Base-by-base conservation (phyloP, 1,140 invertebrate species). In the Oscheius sp. region DNA sequence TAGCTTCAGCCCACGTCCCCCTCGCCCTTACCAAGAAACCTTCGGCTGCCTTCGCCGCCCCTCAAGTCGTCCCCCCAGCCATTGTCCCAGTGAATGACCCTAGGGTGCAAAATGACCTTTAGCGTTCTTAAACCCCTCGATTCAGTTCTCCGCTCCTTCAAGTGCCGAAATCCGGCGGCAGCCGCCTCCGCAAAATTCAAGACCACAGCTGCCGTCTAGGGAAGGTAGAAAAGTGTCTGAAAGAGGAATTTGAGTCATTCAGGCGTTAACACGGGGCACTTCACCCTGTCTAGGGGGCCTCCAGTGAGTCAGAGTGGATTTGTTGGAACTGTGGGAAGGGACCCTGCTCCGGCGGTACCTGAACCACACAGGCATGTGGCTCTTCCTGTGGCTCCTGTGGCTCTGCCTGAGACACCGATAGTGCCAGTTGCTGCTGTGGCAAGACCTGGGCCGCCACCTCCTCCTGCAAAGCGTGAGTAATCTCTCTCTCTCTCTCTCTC, bases 21-120 rank as follows among this genome's bases (percentile, higher is more conserved):
- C 23, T 74, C 28, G 20, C 68, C 26, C 23, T 29, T 75, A 32
- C 15, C 7, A 34, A n/a, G 7, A 34, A 63, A 26, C 55, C 29
- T 1, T 73, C 49, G 1, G 58, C 23, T 67, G 58, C 71, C 2
- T 68, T 68, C 32, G 71, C 38, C 15, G 72, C 72, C 1, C 58
- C 64, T 1, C 38, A 61, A 18, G 23, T 68, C n/a, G 35, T 49
- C 31, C 72, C 59, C 32, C 69, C 38, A 2, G 59, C 72, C 2
- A 74, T 74, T 34, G 65, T 74, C 1, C 72, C 72, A 2, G 65
- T 74, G 3, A 74, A 74, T 46, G 72, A 68, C 68, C 52, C 52
- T 36, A 68, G 72, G 42, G 72, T 74, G 31, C 26, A 15, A 20
- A 18, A 29, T 59, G 26, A 59, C 18, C 23, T 18, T 45, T 45